Conservation (phyloP, 2,888 invertebrate species). For the Drosophila engyochracea region DNA sequence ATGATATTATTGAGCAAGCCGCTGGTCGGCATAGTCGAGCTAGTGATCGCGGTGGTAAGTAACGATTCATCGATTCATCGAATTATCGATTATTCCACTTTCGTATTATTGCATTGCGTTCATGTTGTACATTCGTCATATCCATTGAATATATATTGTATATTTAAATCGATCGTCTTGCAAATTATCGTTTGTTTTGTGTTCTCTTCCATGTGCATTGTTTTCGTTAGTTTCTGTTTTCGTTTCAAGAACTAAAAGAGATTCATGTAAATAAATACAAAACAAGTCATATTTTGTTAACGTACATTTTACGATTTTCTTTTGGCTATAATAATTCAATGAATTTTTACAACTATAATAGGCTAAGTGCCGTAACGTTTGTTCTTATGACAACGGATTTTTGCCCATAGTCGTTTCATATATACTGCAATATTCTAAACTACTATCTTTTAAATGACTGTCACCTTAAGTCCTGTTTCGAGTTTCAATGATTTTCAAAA, state of each 20-base stretch:
- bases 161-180: constrained; percentile 60
- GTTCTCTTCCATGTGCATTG: constrained; percentile 58
- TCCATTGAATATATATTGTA: constrained; percentile 39
- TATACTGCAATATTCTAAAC: not conserved
- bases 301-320: constrained; percentile 1
- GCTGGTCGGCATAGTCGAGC: constrained; percentile 94
- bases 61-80: constrained; percentile 9
- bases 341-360: constrained; percentile 17
- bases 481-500: constrained; percentile 4
- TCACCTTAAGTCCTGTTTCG: constrained; percentile 6
- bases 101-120: constrained; percentile 60
- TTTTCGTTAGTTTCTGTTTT: constrained; percentile 44
- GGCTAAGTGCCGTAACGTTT: constrained; percentile 47
- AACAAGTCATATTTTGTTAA: constrained; percentile 23
- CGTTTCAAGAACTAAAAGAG: constrained; percentile 25
- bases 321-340: constrained; percentile 36
- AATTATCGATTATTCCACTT: constrained; percentile 42
- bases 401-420: constrained; percentile 27
- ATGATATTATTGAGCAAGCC: constrained; percentile 98
- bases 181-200: constrained; percentile 58
- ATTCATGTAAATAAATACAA: constrained; percentile 56
- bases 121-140: constrained; percentile 64
- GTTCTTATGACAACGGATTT: constrained; percentile 53
- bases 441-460: not conserved
- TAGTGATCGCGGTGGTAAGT: constrained; percentile 95